Evolutionary conservation across 2,113 vertebrate genomes (phyloP).

Genomic region (Todiramphus chloris): DNA sequence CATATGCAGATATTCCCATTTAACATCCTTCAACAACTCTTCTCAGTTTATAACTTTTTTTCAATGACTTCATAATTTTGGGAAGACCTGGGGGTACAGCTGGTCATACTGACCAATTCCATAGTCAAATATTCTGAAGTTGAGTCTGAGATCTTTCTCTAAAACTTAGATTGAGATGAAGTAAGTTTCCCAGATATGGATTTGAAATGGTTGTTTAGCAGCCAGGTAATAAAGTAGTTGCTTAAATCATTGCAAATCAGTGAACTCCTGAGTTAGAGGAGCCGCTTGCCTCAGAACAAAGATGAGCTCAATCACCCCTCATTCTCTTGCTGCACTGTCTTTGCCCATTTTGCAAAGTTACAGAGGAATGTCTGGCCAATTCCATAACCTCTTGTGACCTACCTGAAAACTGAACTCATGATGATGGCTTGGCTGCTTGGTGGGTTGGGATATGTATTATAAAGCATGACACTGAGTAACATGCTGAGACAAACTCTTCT

Average conservation of each 20-base stretch:
- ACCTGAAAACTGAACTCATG: background rate
- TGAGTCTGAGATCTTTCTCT: background rate
- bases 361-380: background rate
- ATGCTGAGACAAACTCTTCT: background rate
- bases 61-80: background rate
- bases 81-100: background rate
- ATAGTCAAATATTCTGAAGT: background rate
- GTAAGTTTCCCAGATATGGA: background rate
- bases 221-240: background rate
- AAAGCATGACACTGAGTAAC: background rate
- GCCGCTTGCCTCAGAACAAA: background rate
- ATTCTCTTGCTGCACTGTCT: background rate
- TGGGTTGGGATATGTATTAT: background rate
- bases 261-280: background rate
- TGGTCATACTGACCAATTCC: background rate
- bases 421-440: background rate
- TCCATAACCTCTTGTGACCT: background rate
- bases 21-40: background rate
- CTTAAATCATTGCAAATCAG: background rate
- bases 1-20: conserved; percentile 3
- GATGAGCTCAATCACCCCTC: background rate
- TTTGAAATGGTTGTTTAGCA: background rate
- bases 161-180: background rate
- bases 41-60: background rate
- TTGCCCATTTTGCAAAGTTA: background rate